Base-by-base conservation (phyloP, 1,140 invertebrate species). In the Drosophila sucinea region DNA sequence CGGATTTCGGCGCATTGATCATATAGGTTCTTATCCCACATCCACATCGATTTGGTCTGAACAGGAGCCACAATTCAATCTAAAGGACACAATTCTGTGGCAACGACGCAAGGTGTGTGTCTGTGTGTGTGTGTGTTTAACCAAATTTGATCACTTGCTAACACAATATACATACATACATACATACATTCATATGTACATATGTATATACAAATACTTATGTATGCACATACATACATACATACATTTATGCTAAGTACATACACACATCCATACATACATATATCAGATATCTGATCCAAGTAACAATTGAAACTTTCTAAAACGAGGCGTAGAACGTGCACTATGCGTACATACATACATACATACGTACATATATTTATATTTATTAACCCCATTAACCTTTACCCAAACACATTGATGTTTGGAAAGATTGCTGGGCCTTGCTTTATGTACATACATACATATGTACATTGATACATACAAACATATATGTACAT, bases 1-100 rank as follows among this genome's bases (percentile, higher is more conserved):
- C 79, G 79, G 83, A 65, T 79, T 89, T 70, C 72, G 83, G n/a
- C 79, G 83, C 83, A 74, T 77, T 17, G 63, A 87, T 72, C 76
- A 78, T n/a, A 38, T 73, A 33, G 72, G 76, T 7, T 17, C 51
- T 44, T 69, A 80, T 29, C 27, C 41, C 6, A 29, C 73, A 8
- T 40, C 35, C 2, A 33, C 73, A 8, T 47, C 73, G 1, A 17
- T 40, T 30, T 87, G 83, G 83, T 56, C 64, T 2, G 69, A 83
- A 0, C 71, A 82, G 55, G 83, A 86, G 25, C 61, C 68, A 27
- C 69, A 77, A 4, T 73, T 64, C 29, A 66, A 83, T 51, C 64
- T 79, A 11, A 86, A 89, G 65, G 76, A 83, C 10, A 56, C 72
- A 10, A 67, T 89, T n/a, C 29, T 73, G 11, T 79, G 83, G 83